Percentiles rank a stretch among this genome's conserved stretches.
phyloP scores from a whole-genome alignment of 2,113 vertebrate species.

The Jacana jacana region DNA sequence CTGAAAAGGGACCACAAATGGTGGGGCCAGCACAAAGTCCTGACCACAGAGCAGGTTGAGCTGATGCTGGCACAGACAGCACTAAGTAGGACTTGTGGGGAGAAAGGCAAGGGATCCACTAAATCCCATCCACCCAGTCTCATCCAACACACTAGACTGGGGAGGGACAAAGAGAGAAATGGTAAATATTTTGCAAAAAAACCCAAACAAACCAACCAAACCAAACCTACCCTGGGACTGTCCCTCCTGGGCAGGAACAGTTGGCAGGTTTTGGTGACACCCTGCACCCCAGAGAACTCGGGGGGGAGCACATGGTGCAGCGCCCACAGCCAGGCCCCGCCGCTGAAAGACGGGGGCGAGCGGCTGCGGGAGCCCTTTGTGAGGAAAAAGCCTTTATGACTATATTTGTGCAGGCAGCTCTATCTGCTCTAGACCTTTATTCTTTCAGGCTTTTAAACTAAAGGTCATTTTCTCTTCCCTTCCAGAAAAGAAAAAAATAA shows the following conservation, averaged over 20 bases:
- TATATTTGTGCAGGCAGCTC: slow-evolving; percentile 50
- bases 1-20: neutral
- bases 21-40: neutral
- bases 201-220: too few relatives aligned
- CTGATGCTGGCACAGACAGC: neutral
- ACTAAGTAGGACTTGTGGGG: neutral
- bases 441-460: slow-evolving; percentile 67
- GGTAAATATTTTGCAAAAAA: neutral
- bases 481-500: slow-evolving; percentile 53
- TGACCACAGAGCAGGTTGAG: fast-evolving
- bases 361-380: neutral
- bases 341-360: neutral
- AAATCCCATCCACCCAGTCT: neutral
- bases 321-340: fast-evolving
- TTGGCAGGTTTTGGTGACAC: neutral
- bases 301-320: neutral
- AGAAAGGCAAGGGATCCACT: neutral
- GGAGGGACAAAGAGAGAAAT: neutral
- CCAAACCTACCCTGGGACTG: neutral
- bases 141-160: fast-evolving
- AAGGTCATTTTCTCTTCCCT: slow-evolving; percentile 82
- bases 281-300: slow-evolving; percentile 13
- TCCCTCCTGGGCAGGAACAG: slow-evolving; percentile 6
- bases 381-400: slow-evolving; percentile 45
- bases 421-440: slow-evolving; percentile 8